These are phyloP conservation scores for Lemur catta DNA, from an alignment of 2,797 vertebrate genomes.

Conservation along the genomic window DNA sequence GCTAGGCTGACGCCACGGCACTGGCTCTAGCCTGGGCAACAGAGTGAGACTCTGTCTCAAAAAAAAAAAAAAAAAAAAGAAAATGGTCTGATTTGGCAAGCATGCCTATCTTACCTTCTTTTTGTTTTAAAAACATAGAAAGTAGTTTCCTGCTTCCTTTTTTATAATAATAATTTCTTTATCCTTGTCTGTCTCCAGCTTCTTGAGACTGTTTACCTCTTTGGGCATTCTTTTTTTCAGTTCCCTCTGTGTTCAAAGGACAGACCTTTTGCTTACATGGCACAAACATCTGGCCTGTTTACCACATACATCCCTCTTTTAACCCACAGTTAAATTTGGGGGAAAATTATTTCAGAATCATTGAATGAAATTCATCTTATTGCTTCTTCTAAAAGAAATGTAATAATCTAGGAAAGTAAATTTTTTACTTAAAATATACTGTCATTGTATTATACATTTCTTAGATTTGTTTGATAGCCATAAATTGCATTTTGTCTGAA, in stretches of 20 bases:
- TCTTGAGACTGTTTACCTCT: not conserved
- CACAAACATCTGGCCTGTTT: not conserved
- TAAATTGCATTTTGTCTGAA: constrained; percentile 39
- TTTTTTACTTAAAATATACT: not conserved
- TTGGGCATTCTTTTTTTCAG: not conserved
- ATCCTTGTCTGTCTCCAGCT: not conserved
- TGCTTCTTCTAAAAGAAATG: not conserved
- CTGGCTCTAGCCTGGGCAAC: too few relatives aligned
- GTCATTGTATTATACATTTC: not conserved
- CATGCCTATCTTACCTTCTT: not conserved
- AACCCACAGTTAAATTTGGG: not conserved
- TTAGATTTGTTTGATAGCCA: constrained; percentile 1
- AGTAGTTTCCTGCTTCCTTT: not conserved
- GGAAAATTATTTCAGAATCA: not conserved
- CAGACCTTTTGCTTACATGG: not conserved
- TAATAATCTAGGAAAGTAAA: not conserved
- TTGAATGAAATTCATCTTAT: not conserved
- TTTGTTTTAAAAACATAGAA: not conserved
- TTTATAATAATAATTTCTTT: not conserved
- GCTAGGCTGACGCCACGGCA: too few relatives aligned
- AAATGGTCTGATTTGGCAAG: not conserved
- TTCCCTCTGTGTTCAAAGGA: not conserved
- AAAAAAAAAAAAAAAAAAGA: not conserved
- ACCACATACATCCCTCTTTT: not conserved
- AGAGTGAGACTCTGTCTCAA: too few relatives aligned